A percentile compares a stretch with the other conserved stretches of the same genome.
Conservation (phyloP, 1,140 invertebrate species). For the Pachyrhynchus sulphureomaculatus region DNA sequence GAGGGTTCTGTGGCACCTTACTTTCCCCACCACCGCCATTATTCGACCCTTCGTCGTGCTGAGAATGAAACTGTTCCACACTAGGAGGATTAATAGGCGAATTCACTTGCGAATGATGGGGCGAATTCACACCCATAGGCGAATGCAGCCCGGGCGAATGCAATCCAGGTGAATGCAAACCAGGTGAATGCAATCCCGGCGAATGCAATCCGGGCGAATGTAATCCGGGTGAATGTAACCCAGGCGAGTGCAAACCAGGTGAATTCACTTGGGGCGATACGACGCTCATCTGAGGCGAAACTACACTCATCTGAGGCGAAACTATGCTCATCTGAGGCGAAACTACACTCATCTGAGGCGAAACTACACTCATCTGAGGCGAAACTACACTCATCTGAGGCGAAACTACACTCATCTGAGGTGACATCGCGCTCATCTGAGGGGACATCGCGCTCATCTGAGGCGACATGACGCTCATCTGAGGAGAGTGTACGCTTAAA, state of each 20-base stretch:
- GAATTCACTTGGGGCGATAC: not conserved
- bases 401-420: not conserved
- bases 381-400: slow-evolving; percentile 4
- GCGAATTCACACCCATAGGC: slow-evolving; percentile 11
- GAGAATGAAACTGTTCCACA: slow-evolving; percentile 42
- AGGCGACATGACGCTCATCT: not conserved
- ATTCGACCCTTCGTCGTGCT: slow-evolving; percentile 5
- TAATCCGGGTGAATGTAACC: not conserved
- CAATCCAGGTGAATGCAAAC: slow-evolving; percentile 16
- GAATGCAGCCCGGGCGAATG: too few relatives aligned
- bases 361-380: too few relatives aligned
- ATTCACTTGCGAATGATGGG: not conserved
- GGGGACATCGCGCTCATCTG: slow-evolving; percentile 10
- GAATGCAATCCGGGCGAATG: not conserved
- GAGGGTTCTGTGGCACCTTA: not conserved
- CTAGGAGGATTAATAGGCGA: slow-evolving; percentile 40
- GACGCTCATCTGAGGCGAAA: slow-evolving; percentile 7
- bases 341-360: not conserved
- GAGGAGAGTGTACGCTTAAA: not conserved
- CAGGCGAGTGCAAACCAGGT: not conserved
- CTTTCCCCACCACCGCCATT: not conserved
- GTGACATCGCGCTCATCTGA: not conserved
- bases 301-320: not conserved
- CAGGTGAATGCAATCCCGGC: not conserved
- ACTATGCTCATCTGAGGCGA: slow-evolving; percentile 2